These are phyloP conservation scores for Hirundichthys speculiger DNA, from an alignment of 2,113 vertebrate species.

Conservation along the genomic window DNA sequence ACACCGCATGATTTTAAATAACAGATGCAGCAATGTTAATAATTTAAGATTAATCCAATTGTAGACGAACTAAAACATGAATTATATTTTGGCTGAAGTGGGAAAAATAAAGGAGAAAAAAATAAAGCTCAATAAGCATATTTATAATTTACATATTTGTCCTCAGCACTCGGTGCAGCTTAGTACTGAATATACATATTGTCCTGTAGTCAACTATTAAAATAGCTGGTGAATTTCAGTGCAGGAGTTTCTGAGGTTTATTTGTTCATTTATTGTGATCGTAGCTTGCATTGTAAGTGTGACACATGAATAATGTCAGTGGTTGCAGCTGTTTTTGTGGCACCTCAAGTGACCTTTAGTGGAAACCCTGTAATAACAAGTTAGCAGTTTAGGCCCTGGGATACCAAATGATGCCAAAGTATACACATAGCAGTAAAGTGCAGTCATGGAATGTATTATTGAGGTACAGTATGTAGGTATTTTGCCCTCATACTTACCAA, in stretches of 20 bases:
- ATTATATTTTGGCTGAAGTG: too few relatives aligned
- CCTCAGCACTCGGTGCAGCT: too few relatives aligned
- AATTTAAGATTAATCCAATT: too few relatives aligned
- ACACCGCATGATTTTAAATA: too few relatives aligned
- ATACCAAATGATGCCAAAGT: conserved; percentile 48
- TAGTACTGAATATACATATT: background rate
- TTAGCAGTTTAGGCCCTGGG: conserved; percentile 30
- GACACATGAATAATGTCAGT: conserved; percentile 28
- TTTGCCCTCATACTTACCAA: conserved; percentile 32
- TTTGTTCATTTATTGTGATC: conserved; percentile 2
- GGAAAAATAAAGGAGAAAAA: too few relatives aligned
- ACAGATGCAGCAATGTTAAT: too few relatives aligned
- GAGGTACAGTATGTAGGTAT: conserved; percentile 57
- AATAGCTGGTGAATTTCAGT: background rate
- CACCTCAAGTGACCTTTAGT: conserved; percentile 57
- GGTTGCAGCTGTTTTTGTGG: conserved; percentile 37
- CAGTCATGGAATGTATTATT: conserved; percentile 57
- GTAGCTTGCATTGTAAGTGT: background rate
- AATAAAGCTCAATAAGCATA: too few relatives aligned
- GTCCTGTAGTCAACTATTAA: background rate
- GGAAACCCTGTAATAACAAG: conserved; percentile 46
- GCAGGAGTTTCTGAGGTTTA: background rate
- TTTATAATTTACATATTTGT: too few relatives aligned
- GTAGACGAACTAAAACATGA: too few relatives aligned
- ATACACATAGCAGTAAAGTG: conserved; percentile 55